Evolutionary conservation across 1,140 invertebrate genomes (phyloP).

Genomic region (Euwallacea fornicatus): DNA sequence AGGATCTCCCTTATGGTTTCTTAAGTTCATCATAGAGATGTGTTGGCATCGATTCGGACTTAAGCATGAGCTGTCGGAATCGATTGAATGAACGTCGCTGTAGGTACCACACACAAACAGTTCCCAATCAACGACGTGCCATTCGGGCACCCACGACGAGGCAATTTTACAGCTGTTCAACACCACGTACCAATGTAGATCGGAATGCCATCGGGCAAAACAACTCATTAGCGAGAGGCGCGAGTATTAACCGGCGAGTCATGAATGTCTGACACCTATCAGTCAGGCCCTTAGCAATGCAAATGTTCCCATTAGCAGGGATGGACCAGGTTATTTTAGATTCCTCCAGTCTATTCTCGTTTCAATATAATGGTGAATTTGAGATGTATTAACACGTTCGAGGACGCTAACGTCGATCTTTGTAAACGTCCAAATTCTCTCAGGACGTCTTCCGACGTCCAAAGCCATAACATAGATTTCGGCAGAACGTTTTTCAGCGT

Average conservation of each 20-base stretch:
- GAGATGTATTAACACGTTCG: too few species aligned
- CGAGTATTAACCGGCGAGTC: constrained; percentile 41
- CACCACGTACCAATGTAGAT: constrained; percentile 41
- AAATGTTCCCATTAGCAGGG: constrained; percentile 37
- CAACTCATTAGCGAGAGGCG: constrained; percentile 43
- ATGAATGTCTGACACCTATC: constrained; percentile 48
- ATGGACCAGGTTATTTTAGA: background rate
- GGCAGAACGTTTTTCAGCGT: too few species aligned
- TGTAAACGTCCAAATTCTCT: background rate
- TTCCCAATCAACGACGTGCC: background rate
- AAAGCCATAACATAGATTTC: too few species aligned
- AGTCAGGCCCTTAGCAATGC: constrained; percentile 49
- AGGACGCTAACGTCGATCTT: background rate
- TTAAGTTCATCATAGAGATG: background rate
- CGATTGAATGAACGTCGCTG: background rate
- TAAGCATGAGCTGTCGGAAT: too few species aligned
- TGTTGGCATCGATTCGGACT: too few species aligned
- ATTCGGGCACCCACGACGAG: constrained; percentile 21
- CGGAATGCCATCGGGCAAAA: constrained; percentile 31
- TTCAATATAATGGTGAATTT: too few species aligned
- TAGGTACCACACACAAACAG: constrained; percentile 11
- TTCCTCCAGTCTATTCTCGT: too few species aligned
- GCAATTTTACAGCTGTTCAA: constrained; percentile 40
- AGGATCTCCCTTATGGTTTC: constrained; percentile 1
- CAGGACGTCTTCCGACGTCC: too few species aligned